Base-by-base conservation (phyloP, 2,113 vertebrate species). In the Coreoperca whiteheadi region DNA sequence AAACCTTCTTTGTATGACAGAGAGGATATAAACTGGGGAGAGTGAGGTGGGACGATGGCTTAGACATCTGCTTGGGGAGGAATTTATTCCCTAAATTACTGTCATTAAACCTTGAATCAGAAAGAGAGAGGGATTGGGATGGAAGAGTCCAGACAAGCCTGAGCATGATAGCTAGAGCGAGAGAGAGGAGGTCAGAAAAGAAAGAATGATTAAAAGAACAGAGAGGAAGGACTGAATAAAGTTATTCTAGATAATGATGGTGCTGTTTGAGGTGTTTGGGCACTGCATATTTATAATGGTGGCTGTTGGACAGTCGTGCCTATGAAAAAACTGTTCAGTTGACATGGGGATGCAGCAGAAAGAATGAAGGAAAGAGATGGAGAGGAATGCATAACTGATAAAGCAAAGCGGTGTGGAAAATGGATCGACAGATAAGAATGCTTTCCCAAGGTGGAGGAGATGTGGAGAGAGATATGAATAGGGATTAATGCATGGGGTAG, bases 31-130 rank as follows among this genome's bases (percentile, higher is more conserved):
- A 79, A 82, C 66, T 73, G 57, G 72, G 81, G 72, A 57, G 34
- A 59, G 34, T 66, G 53, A 68, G 43, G 32, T 37, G 34, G 60
- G 51, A 48, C 4, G 0, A 41, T 79, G 77, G 78, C 76, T 85
- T 61, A 93, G 89, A 91, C 89, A 93, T 93, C 91, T 91, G 89
- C 88, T n/a, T 89, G 53, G 72, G 21, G 77, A 93, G 88, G 89
- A 91, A 91, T 93, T 83, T 83, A 93, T 92, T 89, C 81, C 76
- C 78, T 85, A 90, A 94, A 91, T 86, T 88, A 92, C 87, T 91
- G 89, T 92, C 87, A 93, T 93, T 94, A 91, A 87, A 90, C 79
- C 39, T 54, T 70, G 23, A 64, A 82, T 82, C 25, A 77, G 81
- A 90, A 90, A 86, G 18, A 54, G 34, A 65, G 43, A 88, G 70